A percentile compares a stretch with the other conserved stretches of the same genome.
Evolutionary conservation across 2,888 invertebrate species (phyloP).

Genomic region (Drosophila testacea): DNA sequence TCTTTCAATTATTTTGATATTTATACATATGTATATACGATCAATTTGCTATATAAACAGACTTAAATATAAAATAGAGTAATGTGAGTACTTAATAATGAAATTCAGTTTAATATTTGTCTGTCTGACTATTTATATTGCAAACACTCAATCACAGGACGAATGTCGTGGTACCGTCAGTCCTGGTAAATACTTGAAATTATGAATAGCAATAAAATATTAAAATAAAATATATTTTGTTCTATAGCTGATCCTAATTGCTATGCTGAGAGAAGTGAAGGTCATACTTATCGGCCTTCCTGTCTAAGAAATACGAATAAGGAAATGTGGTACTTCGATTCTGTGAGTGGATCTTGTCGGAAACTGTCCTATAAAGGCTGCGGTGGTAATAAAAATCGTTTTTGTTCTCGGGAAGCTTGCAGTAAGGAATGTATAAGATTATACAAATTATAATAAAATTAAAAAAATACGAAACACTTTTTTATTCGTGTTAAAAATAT

Average conservation of each 20-base stretch:
- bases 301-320: conserved; percentile 21
- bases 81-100: background rate
- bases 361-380: conserved; percentile 39
- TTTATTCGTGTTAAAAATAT: too few relatives aligned
- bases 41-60: background rate
- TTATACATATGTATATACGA: background rate
- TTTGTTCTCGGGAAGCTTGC: conserved; percentile 27
- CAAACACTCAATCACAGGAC: background rate
- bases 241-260: conserved; percentile 6
- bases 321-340: conserved; percentile 43
- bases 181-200: background rate
- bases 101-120: conserved; percentile 7
- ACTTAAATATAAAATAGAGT: background rate
- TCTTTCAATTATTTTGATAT: too few relatives aligned
- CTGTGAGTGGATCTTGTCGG: conserved; percentile 8
- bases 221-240: background rate
- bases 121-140: conserved; percentile 3
- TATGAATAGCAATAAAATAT: background rate
- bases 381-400: conserved; percentile 48
- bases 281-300: conserved; percentile 7
- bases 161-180: conserved; percentile 19
- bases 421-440: background rate
- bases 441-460: background rate
- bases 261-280: background rate
- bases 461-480: too few relatives aligned